Conservation (phyloP, 2,888 invertebrate species). For the Tetanocera ferruginea region DNA sequence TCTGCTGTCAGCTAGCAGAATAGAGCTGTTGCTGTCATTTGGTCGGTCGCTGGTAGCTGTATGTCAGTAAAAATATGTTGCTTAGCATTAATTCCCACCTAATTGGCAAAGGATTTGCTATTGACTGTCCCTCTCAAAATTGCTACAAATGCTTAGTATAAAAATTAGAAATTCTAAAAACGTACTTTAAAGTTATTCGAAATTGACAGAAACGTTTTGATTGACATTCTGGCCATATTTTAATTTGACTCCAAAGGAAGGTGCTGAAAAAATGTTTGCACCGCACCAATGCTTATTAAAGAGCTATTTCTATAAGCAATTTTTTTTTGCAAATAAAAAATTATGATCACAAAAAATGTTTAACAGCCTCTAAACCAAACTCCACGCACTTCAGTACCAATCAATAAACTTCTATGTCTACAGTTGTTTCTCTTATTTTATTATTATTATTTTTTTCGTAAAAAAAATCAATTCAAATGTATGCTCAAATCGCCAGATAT, state of each 20-base stretch:
- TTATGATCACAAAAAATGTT: background rate
- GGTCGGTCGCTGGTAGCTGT: background rate
- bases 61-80: background rate
- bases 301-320: background rate
- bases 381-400: background rate
- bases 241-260: background rate
- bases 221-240: slow-evolving; percentile 11
- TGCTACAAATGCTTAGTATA: background rate
- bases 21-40: slow-evolving; percentile 12
- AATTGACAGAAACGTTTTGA: slow-evolving; percentile 24
- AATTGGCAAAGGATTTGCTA: slow-evolving; percentile 3
- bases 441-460: background rate
- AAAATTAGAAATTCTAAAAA: slow-evolving; percentile 1
- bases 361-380: background rate
- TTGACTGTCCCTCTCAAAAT: background rate
- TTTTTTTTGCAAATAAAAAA: background rate
- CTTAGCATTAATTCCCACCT: slow-evolving; percentile 34
- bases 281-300: background rate
- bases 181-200: slow-evolving; percentile 6
- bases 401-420: background rate
- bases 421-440: background rate
- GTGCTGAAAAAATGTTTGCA: background rate
- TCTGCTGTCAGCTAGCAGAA: background rate
- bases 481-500: background rate
- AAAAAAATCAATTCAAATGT: background rate